Conservation (phyloP, 1,140 invertebrate genomes). For the Calephelis nemesis region DNA sequence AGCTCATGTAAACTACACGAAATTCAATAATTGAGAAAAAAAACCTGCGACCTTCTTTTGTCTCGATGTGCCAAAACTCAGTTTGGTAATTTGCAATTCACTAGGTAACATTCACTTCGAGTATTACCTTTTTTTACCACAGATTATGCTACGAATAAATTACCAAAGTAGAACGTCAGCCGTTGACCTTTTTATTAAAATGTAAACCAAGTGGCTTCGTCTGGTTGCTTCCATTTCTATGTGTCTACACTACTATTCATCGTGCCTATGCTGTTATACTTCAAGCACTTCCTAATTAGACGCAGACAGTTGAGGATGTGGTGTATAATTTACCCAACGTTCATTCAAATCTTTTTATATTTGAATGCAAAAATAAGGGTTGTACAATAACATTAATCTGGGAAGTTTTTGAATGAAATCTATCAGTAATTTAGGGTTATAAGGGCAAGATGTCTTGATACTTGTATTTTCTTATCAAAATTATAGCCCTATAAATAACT, state of each 20-base stretch:
- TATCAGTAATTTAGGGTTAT: too few species aligned
- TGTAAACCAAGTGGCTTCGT: slow-evolving; percentile 7
- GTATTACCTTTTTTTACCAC: background rate
- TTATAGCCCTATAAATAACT: too few species aligned
- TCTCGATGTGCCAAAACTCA: too few species aligned
- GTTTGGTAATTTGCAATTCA: too few species aligned
- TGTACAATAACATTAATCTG: background rate
- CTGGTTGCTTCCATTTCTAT: background rate
- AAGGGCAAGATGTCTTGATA: too few species aligned
- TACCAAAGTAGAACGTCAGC: background rate
- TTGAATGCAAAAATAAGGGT: background rate
- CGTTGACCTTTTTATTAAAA: slow-evolving; percentile 12
- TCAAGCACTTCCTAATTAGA: slow-evolving; percentile 28
- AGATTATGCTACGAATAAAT: slow-evolving; percentile 2
- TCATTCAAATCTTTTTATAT: background rate
- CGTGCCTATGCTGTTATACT: background rate
- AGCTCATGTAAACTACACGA: too few species aligned
- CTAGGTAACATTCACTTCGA: too few species aligned
- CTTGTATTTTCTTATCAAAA: too few species aligned
- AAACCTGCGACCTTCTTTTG: too few species aligned
- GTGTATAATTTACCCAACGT: background rate
- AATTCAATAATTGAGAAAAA: too few species aligned
- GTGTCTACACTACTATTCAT: background rate
- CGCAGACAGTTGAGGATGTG: slow-evolving; percentile 16
- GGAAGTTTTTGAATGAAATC: background rate